These are phyloP conservation scores for Xiphophorus maculatus DNA, from an alignment of 2,113 vertebrate genomes.

Conservation along the genomic window DNA sequence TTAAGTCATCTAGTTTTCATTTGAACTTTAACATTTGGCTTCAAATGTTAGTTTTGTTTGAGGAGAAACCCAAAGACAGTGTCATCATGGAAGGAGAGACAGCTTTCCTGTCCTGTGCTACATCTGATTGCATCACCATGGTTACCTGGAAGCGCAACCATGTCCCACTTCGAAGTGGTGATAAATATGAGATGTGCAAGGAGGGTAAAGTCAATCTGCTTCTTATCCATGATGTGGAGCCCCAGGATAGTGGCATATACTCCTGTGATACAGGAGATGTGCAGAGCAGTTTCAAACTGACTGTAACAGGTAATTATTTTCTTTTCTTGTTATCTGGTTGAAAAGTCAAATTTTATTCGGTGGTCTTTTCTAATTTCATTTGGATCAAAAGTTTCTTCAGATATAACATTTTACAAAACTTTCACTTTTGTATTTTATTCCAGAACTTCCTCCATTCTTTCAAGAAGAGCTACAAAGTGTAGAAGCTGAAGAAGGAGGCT, in stretches of 20 bases:
- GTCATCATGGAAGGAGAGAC: conserved; percentile 71
- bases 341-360: not conserved
- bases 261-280: conserved; percentile 85
- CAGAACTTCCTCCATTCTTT: conserved; percentile 69
- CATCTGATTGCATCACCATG: conserved; percentile 67
- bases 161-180: conserved; percentile 73
- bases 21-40: not conserved
- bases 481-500: conserved; percentile 42
- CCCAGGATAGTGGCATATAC: conserved; percentile 86
- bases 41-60: conserved; percentile 71
- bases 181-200: conserved; percentile 85
- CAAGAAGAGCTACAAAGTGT: conserved; percentile 30
- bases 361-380: not conserved
- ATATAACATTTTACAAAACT: conserved; percentile 6
- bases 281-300: conserved; percentile 81
- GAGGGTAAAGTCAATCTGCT: conserved; percentile 80
- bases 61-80: conserved; percentile 71
- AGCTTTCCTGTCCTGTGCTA: conserved; percentile 83
- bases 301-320: conserved; percentile 83
- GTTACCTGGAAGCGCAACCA: conserved; percentile 87
- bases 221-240: conserved; percentile 79
- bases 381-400: not conserved
- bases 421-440: not conserved
- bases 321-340: not conserved
- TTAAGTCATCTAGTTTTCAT: not conserved